phyloP scores from a whole-genome alignment of 2,113 vertebrate species.

The Gasterosteus nipponicus region DNA sequence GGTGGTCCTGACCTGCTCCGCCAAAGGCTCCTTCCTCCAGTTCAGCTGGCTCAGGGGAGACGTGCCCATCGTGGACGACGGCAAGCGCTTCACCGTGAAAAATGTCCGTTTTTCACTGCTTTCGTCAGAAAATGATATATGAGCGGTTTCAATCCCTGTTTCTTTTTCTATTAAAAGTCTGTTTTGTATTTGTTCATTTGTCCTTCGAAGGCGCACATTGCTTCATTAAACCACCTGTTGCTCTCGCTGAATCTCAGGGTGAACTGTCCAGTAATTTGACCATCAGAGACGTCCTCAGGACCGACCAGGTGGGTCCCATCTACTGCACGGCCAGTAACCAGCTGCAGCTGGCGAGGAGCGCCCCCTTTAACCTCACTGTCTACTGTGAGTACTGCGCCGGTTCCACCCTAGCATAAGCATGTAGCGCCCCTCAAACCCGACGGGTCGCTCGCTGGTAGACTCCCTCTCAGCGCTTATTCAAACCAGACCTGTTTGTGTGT shows the following conservation, averaged over 20 bases:
- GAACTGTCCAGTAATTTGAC: constrained; percentile 38
- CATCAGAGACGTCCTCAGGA: constrained; percentile 47
- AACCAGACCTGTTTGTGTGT: neutral
- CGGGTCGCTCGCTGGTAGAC: neutral
- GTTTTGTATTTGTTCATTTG: no score
- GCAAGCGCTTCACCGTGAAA: neutral
- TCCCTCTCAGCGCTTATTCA: neutral
- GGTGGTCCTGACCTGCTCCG: constrained; percentile 71
- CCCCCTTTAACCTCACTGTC: constrained; percentile 68
- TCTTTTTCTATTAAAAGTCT: no score
- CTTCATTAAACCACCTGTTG: no score
- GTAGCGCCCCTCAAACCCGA: no score
- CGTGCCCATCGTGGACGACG: neutral
- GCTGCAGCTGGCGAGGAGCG: constrained; percentile 43
- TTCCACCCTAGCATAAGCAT: neutral
- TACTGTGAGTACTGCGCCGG: constrained; percentile 70
- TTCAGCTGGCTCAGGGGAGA: constrained; percentile 71
- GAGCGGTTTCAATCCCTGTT: neutral
- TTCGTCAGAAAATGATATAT: neutral
- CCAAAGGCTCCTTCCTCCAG: constrained; percentile 68
- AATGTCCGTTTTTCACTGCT: constrained; percentile 12
- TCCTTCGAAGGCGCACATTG: no score
- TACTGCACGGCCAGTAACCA: constrained; percentile 64
- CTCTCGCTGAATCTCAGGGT: constrained; percentile 15
- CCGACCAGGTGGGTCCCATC: constrained; percentile 64